Evolutionary conservation across 2,113 vertebrate species (phyloP).

Genomic region (Prionailurus viverrinus): DNA sequence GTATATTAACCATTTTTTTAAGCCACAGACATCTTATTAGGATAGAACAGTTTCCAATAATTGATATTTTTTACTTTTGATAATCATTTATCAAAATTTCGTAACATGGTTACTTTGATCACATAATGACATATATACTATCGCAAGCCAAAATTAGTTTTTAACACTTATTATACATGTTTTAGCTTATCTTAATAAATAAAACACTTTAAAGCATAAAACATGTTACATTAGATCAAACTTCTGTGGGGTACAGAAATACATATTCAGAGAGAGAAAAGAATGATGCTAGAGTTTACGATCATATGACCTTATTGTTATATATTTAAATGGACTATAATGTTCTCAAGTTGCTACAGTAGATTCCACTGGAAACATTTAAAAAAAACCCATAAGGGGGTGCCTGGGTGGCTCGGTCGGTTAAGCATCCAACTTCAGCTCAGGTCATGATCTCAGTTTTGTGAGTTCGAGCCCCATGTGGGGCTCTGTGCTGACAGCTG

Average conservation of each 20-base stretch:
- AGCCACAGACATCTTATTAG: background rate
- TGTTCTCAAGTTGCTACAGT: background rate
- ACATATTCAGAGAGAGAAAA: background rate
- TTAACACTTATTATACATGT: background rate
- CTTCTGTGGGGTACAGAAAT: background rate
- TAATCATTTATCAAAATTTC: background rate
- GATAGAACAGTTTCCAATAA: background rate
- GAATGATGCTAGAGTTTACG: background rate
- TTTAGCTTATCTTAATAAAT: background rate
- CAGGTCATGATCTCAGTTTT: too few species aligned
- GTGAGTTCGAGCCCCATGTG: too few species aligned
- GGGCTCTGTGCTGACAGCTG: too few species aligned
- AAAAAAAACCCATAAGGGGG: too few species aligned
- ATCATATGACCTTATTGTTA: fast-evolving
- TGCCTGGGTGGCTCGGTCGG: too few species aligned
- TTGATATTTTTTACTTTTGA: background rate
- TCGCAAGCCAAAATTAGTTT: background rate
- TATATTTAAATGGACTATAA: background rate
- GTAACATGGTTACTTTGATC: background rate
- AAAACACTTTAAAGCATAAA: background rate
- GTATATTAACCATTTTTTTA: background rate
- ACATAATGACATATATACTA: background rate
- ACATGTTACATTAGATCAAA: background rate
- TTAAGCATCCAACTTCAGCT: too few species aligned
- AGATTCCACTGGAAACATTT: background rate